These are phyloP conservation scores for Strix occidentalis DNA, from an alignment of 2,797 vertebrate species.

Conservation along the genomic window DNA sequence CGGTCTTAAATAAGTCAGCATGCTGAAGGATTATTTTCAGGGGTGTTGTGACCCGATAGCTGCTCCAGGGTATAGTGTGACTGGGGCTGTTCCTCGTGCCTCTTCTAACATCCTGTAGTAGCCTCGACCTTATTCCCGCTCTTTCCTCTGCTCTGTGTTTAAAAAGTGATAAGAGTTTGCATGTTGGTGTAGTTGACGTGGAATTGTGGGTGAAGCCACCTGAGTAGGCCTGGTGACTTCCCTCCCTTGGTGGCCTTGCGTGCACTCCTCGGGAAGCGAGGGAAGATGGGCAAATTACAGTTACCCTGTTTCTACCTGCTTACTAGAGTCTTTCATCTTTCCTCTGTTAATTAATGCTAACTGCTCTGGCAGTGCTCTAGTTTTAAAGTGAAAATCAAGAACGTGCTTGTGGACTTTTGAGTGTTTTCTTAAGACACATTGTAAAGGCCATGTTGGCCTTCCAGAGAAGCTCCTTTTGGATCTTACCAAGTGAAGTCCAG, in stretches of 20 bases:
- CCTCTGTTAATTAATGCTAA: conserved; percentile 48
- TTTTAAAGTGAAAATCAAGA: not conserved
- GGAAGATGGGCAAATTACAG: not conserved
- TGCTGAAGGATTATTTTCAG: not conserved
- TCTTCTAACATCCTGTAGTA: rapidly evolving
- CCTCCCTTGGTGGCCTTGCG: rapidly evolving
- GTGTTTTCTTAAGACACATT: rapidly evolving
- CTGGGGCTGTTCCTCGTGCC: not conserved
- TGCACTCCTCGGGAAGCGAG: not conserved
- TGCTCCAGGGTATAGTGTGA: not conserved
- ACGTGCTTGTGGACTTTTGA: not conserved
- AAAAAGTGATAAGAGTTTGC: not conserved
- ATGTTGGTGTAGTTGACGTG: rapidly evolving
- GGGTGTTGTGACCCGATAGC: not conserved
- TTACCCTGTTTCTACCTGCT: conserved; percentile 24
- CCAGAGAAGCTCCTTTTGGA: not conserved
- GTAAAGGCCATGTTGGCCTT: rapidly evolving
- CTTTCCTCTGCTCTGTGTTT: not conserved
- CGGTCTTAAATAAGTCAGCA: not conserved
- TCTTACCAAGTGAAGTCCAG: not conserved
- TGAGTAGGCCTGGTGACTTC: not conserved
- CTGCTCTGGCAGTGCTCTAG: conserved; percentile 22
- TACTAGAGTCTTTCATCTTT: not conserved
- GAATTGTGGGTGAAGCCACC: not conserved
- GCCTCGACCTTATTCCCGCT: rapidly evolving